Percentiles rank a stretch among this genome's conserved stretches.
Evolutionary conservation across 1,140 invertebrate species (phyloP).

Genomic region (Drosophila simulans): DNA sequence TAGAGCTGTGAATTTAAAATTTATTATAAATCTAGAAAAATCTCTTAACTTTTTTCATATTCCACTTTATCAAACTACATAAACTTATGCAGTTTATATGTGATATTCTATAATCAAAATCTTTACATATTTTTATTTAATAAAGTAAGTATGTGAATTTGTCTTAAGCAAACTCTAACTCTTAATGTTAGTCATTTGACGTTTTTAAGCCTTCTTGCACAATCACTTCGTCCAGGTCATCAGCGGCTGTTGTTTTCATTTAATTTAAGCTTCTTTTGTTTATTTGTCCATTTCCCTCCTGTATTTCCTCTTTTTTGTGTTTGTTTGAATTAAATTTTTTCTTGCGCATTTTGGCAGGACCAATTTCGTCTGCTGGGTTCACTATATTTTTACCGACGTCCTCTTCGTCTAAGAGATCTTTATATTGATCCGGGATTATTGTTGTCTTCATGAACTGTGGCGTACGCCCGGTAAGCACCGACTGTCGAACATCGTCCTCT

Average conservation of each 20-base stretch:
- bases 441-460: slow-evolving; percentile 41
- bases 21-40: too few species aligned
- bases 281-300: not conserved
- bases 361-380: not conserved
- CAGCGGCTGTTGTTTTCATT: not conserved
- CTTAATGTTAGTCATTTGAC: not conserved
- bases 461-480: slow-evolving; percentile 53
- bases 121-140: too few species aligned
- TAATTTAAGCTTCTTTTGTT: slow-evolving; percentile 6
- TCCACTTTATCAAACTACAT: too few species aligned
- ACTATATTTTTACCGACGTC: not conserved
- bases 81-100: too few species aligned
- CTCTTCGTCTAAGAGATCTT: not conserved
- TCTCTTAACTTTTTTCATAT: too few species aligned
- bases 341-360: not conserved
- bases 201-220: not conserved
- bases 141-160: too few species aligned
- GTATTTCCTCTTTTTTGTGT: not conserved
- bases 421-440: not conserved
- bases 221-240: not conserved
- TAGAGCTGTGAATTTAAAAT: too few species aligned
- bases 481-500: slow-evolving; percentile 60
- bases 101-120: too few species aligned
- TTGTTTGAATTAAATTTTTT: not conserved
- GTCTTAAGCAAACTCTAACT: too few species aligned